A percentile compares a stretch with the other conserved stretches of the same genome.
Evolutionary conservation across 2,113 vertebrate species (phyloP).

Genomic region (Lamprotornis superbus): DNA sequence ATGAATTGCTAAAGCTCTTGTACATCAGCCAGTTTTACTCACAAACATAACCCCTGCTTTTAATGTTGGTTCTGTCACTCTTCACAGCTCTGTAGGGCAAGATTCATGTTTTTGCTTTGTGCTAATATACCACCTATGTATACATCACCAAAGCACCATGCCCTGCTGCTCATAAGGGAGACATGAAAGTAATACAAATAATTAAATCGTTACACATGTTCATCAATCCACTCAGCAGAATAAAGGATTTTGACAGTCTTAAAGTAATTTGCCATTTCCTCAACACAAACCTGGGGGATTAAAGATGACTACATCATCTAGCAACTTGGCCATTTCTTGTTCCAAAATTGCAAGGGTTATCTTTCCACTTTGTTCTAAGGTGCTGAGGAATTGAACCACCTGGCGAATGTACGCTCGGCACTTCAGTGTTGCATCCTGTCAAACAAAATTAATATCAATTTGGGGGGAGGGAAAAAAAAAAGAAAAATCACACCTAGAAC

Average conservation of each 20-base stretch:
- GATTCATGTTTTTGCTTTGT: neutral
- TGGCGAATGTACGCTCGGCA: constrained; percentile 78
- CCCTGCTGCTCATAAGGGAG: neutral
- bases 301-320: constrained; percentile 87
- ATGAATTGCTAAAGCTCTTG: rapidly evolving
- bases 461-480: neutral
- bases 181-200: neutral
- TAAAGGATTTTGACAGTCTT: neutral
- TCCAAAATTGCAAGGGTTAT: constrained; percentile 83
- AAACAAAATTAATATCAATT: neutral
- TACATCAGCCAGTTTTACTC: neutral
- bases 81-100: neutral
- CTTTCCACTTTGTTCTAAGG: constrained; percentile 87
- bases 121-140: neutral
- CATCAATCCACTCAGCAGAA: neutral
- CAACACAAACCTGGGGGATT: constrained; percentile 85
- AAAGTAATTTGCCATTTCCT: neutral
- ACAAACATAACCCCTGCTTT: neutral
- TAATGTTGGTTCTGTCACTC: neutral
- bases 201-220: neutral
- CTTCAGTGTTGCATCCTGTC: constrained; percentile 83
- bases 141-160: neutral
- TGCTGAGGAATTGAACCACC: constrained; percentile 85
- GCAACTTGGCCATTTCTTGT: constrained; percentile 85
- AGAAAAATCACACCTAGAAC: neutral